Conservation (phyloP, 2,797 vertebrate genomes). For the Gallinago stenura region DNA sequence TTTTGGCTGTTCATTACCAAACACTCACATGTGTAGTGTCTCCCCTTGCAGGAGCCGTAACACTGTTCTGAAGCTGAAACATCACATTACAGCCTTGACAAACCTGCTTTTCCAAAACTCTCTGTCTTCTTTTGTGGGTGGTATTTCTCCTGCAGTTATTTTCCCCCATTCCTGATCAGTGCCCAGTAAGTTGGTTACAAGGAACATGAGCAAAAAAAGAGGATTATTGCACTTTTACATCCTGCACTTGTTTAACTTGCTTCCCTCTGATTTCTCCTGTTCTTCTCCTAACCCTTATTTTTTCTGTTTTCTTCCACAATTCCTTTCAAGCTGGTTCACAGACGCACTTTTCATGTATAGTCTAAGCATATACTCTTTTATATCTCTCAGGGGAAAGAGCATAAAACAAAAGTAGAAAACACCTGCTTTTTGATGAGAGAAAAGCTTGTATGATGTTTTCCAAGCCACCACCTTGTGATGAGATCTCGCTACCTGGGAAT, state of each 20-base stretch:
- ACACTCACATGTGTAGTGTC: rapidly evolving
- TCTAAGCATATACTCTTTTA: neutral
- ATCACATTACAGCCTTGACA: neutral
- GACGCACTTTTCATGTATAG: neutral
- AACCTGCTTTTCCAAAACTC: neutral
- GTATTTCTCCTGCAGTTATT: neutral
- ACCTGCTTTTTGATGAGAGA: neutral
- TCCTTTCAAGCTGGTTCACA: neutral
- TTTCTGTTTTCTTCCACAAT: neutral
- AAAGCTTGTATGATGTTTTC: neutral
- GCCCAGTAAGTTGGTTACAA: neutral
- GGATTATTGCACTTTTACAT: neutral
- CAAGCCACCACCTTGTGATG: neutral
- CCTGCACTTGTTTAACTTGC: neutral
- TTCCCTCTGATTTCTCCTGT: neutral
- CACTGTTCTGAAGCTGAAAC: neutral
- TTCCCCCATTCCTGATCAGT: neutral
- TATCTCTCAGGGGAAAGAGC: neutral
- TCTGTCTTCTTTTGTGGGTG: neutral
- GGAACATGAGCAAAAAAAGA: neutral
- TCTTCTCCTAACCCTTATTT: neutral
- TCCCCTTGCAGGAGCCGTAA: neutral
- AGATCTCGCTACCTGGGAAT: neutral
- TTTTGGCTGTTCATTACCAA: neutral
- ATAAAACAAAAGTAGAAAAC: neutral